Conservation (phyloP, 2,888 invertebrate genomes). For the Bimastos eiseni region DNA sequence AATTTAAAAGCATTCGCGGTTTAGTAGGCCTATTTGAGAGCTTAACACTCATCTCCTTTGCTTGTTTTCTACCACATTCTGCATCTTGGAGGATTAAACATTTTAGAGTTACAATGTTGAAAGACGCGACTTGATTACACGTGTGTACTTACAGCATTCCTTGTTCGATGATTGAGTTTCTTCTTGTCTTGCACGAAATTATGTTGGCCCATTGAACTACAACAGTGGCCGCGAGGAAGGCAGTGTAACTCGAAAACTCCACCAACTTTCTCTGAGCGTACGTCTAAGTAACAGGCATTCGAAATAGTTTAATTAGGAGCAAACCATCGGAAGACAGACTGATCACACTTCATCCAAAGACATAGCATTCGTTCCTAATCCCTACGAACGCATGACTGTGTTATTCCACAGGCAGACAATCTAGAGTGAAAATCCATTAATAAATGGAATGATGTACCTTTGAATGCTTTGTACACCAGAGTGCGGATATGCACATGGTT, state of each 20-base stretch:
- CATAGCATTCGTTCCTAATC: not conserved
- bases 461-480: too few species aligned
- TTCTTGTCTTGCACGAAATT: conserved; percentile 47
- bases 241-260: conserved; percentile 50
- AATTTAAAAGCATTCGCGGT: too few species aligned
- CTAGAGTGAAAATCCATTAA: too few species aligned
- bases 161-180: conserved; percentile 49
- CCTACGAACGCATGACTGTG: not conserved
- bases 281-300: conserved; percentile 59
- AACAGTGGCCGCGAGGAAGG: conserved; percentile 49
- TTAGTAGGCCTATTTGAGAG: too few species aligned
- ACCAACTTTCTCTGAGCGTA: conserved; percentile 49
- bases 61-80: too few species aligned
- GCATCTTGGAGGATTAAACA: too few species aligned
- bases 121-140: too few species aligned
- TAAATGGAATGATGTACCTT: too few species aligned
- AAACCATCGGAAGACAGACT: not conserved
- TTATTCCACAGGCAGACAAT: too few species aligned
- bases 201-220: conserved; percentile 49
- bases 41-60: too few species aligned
- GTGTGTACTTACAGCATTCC: conserved; percentile 45
- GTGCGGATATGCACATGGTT: too few species aligned
- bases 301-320: not conserved
- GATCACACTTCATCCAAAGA: not conserved
- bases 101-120: too few species aligned